These are phyloP conservation scores for Zoroaster sp. DNA, from an alignment of 53 echinoderm and acorn worm genomes.

Conservation along the genomic window DNA sequence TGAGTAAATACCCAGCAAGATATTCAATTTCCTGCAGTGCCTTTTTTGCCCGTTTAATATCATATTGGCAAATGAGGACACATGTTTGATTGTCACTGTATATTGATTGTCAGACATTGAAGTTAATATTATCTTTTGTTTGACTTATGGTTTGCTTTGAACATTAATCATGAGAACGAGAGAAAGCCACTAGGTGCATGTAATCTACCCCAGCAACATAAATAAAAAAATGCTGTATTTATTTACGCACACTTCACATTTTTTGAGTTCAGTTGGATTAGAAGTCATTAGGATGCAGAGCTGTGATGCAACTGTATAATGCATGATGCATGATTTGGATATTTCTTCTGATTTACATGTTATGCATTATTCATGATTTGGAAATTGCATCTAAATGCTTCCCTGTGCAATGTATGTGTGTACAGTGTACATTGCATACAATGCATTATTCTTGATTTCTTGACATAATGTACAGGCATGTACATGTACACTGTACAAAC, in stretches of 20 bases:
- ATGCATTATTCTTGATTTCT: neutral
- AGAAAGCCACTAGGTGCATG: neutral
- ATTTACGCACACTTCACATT: neutral
- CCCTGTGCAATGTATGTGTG: neutral
- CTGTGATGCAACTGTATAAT: no score
- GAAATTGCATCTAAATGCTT: neutral
- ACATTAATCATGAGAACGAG: neutral
- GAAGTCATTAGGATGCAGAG: neutral
- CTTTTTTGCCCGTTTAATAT: neutral
- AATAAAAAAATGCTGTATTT: neutral
- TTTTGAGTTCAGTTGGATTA: neutral
- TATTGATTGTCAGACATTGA: neutral
- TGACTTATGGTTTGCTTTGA: neutral
- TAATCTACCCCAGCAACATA: neutral
- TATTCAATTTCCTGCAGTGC: neutral
- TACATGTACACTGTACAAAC: no score
- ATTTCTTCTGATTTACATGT: neutral
- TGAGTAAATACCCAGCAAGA: neutral
- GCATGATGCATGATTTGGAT: neutral
- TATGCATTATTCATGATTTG: neutral
- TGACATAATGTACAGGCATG: no score
- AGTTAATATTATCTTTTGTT: neutral
- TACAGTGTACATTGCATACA: neutral
- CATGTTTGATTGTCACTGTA: neutral
- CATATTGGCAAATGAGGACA: neutral